A percentile compares a stretch with the other conserved stretches of the same genome.
Conservation (phyloP, 2,113 vertebrate genomes). For the Lates calcarifer region DNA sequence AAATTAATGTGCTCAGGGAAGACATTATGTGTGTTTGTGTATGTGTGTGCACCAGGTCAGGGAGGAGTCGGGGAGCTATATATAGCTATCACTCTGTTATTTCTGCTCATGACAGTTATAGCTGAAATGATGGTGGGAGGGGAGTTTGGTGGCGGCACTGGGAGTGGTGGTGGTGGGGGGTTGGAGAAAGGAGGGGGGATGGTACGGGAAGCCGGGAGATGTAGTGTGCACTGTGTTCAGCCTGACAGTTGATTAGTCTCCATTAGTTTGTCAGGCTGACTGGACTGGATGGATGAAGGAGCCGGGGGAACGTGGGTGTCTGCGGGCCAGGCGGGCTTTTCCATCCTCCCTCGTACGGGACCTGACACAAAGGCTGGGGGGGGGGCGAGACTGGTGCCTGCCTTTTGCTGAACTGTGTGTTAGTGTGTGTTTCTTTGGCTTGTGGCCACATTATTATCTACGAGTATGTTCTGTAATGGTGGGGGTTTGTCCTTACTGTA, state of each 20-base stretch:
- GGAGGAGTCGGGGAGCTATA: constrained; percentile 51
- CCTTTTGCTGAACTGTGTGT: constrained; percentile 32
- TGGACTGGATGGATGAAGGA: constrained; percentile 66
- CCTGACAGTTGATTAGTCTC: constrained; percentile 81
- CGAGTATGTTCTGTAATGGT: constrained; percentile 28
- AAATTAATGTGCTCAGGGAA: constrained; percentile 21
- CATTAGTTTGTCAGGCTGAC: constrained; percentile 77
- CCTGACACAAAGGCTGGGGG: constrained; percentile 21
- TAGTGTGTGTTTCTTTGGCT: constrained; percentile 46
- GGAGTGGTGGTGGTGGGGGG: neutral
- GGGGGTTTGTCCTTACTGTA: constrained; percentile 63
- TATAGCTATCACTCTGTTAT: constrained; percentile 77
- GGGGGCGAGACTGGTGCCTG: constrained; percentile 13
- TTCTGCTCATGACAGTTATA: constrained; percentile 69
- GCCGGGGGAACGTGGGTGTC: constrained; percentile 37
- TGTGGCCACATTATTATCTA: constrained; percentile 56
- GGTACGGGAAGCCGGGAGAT: constrained; percentile 66
- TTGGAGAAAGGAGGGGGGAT: neutral
- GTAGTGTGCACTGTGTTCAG: constrained; percentile 55
- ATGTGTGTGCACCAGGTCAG: neutral
- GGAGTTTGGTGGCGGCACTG: neutral
- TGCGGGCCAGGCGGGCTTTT: constrained; percentile 21
- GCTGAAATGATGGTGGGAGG: constrained; percentile 45
- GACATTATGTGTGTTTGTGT: constrained; percentile 17
- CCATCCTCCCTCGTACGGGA: constrained; percentile 9